These are phyloP conservation scores for Boloria euphrosyne DNA, from an alignment of 2,888 invertebrate species.

Conservation along the genomic window DNA sequence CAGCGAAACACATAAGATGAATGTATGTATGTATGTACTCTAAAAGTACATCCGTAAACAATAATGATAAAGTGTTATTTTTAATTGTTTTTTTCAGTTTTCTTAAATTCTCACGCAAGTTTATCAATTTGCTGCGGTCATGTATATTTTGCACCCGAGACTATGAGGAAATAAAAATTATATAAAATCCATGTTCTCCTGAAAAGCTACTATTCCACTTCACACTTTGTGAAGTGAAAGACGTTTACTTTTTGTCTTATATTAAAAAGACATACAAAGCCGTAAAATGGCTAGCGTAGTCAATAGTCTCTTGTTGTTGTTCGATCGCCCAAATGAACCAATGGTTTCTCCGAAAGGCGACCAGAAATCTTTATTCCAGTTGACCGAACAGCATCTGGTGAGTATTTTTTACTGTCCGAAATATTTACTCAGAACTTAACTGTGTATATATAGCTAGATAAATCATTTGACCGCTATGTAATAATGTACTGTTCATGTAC, in stretches of 20 bases:
- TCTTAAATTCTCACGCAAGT: slow-evolving; percentile 3
- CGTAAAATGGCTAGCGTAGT: slow-evolving; percentile 55
- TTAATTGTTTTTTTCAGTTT: neutral
- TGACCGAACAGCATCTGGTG: slow-evolving; percentile 84
- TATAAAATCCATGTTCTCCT: neutral
- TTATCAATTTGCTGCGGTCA: slow-evolving; percentile 4
- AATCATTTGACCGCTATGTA: neutral
- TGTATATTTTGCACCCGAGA: slow-evolving; percentile 8
- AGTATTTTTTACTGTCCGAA: slow-evolving; percentile 53
- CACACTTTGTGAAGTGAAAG: slow-evolving; percentile 61
- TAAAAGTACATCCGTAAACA: slow-evolving; percentile 2
- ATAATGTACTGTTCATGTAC: no score
- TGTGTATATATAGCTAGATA: neutral
- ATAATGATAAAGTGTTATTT: slow-evolving; percentile 3
- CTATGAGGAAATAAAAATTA: neutral
- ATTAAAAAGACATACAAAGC: neutral
- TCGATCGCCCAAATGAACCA: slow-evolving; percentile 84
- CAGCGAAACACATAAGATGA: neutral
- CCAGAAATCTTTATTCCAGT: slow-evolving; percentile 81
- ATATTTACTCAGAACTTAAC: neutral
- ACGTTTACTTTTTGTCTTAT: slow-evolving; percentile 22
- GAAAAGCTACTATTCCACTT: slow-evolving; percentile 17
- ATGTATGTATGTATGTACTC: neutral
- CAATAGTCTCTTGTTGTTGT: slow-evolving; percentile 67
- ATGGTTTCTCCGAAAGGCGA: slow-evolving; percentile 85